Evolutionary conservation across 2,888 invertebrate species (phyloP).

Genomic region (Nycteola revayana): DNA sequence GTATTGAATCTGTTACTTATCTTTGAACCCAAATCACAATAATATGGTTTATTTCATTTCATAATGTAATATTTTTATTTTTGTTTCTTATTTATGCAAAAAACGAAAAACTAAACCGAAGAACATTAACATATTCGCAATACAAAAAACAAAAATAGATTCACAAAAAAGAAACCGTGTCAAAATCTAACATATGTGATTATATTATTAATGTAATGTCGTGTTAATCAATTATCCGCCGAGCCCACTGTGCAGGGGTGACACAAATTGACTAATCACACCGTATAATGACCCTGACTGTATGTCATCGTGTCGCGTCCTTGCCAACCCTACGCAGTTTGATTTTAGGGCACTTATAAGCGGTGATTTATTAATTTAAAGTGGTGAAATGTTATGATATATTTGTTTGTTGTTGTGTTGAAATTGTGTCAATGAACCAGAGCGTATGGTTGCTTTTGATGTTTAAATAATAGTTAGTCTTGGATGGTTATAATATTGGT

Average conservation of each 20-base stretch:
- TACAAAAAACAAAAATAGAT: no score
- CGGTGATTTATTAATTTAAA: slow-evolving; percentile 58
- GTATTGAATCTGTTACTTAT: no score
- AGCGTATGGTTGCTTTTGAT: no score
- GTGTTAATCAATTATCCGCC: slow-evolving; percentile 73
- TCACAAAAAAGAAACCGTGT: slow-evolving; percentile 43
- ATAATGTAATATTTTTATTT: no score
- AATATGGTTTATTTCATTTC: no score
- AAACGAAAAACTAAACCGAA: no score
- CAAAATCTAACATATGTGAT: slow-evolving; percentile 70
- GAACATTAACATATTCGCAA: no score
- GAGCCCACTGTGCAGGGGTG: slow-evolving; percentile 48
- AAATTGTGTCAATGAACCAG: slow-evolving; percentile 15
- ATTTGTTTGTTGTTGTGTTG: slow-evolving; percentile 18
- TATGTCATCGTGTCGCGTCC: slow-evolving; percentile 37
- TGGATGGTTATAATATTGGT: no score
- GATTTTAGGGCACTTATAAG: slow-evolving; percentile 55
- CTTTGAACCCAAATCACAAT: no score
- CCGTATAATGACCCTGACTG: slow-evolving; percentile 53
- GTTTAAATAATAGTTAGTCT: no score
- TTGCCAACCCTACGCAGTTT: slow-evolving; percentile 53
- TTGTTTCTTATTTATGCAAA: no score
- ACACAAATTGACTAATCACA: slow-evolving; percentile 71
- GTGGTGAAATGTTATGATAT: slow-evolving; percentile 51
- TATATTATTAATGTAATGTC: slow-evolving; percentile 70